Evolutionary conservation across 2,113 vertebrate genomes (phyloP), one percentile per base, ranked within the genome.

Genomic region (Ophthalmotilapia sp.): DNA sequence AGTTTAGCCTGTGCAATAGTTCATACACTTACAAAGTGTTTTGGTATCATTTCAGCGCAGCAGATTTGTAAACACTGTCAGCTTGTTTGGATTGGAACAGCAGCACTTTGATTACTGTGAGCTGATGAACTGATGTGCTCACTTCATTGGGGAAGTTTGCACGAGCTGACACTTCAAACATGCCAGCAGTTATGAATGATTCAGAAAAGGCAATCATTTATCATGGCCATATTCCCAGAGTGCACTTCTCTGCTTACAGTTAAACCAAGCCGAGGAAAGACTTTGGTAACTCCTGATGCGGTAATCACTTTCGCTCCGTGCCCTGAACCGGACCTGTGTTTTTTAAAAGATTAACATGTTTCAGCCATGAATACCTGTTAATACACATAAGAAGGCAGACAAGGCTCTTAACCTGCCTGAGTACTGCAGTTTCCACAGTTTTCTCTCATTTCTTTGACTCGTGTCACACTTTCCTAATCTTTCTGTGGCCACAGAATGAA

Each of bases 41-140:
- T 87, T 38, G 87, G 82, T 86, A 73, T 88, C 49, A 36, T 88
- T 87, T 89, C 75, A 83, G 83, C 2, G 23, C 81, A 36, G 40
- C 47, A 77, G 47, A 89, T 92, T 92, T 90, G 88, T 91, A 94
- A 94, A 91, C 87, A 91, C 89, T 86, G 93, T 92, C 93, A 75
- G 60, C 10, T 15, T 93, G 91, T 94, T 94, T 93, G 87, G 87
- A 29, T 81, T 91, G 86, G 81, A 88, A 17, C 81, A 42, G 85
- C 81, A 84, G 81, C 49, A 2, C 88, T 87, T 83, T 93, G 91
- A 93, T 92, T 93, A 65, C 85, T 70, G 77, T 68, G 83, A 86
- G 87, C 88, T 87, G 89, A 92, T 92, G 81, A 86, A 85, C 89
- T 85, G 90, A 91, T 92, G 65, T 56, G 83, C 49, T 86, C 83